A percentile compares a stretch with the other conserved stretches of the same genome.
Conservation (phyloP, 2,888 invertebrate genomes). For the Nycteola revayana region DNA sequence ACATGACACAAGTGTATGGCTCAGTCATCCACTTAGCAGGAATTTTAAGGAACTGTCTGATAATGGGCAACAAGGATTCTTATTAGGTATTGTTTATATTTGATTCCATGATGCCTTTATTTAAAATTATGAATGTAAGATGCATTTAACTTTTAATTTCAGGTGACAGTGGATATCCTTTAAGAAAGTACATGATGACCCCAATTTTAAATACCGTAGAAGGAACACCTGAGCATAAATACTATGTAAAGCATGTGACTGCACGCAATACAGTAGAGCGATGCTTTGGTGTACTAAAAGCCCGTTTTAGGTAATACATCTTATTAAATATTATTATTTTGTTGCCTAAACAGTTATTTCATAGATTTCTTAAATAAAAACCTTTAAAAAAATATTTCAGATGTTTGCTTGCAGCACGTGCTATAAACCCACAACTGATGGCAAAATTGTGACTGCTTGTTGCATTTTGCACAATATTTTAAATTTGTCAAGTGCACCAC, state of each 20-base stretch:
- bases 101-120: too few species aligned
- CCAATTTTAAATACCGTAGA: too few species aligned
- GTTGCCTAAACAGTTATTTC: too few species aligned
- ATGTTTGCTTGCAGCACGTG: neutral
- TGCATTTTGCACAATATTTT: neutral
- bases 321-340: neutral
- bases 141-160: too few species aligned
- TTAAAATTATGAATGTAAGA: too few species aligned
- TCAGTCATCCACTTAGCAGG: too few species aligned
- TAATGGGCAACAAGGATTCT: too few species aligned
- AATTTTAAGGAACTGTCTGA: too few species aligned
- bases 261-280: constrained; percentile 10
- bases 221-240: too few species aligned
- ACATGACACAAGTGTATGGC: constrained; percentile 8
- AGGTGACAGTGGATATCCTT: constrained; percentile 10
- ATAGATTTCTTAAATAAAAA: too few species aligned
- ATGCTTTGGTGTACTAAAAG: constrained; percentile 8
- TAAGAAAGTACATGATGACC: constrained; percentile 8
- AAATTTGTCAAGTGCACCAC: neutral
- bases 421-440: neutral
- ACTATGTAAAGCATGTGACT: constrained; percentile 5
- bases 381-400: too few species aligned
- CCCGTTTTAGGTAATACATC: constrained; percentile 11
- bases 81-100: too few species aligned
- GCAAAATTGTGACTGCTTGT: constrained; percentile 1